Evolutionary conservation across 2,797 vertebrate genomes (phyloP).

Genomic region (Salarias fasciatus): DNA sequence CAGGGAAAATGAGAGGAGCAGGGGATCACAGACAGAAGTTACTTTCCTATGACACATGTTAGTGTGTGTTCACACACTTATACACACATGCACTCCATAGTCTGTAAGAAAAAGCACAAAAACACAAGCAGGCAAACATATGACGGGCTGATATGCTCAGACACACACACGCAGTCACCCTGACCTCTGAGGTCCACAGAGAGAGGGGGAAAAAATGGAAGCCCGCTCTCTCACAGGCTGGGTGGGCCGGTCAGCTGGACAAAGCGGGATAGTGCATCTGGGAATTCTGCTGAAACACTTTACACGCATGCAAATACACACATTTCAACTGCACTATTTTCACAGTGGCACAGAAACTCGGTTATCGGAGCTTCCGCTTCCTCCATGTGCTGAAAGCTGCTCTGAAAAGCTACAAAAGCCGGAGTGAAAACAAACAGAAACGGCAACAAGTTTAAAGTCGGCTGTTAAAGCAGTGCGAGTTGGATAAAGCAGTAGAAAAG

Average conservation of each 20-base stretch:
- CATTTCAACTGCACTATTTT: constrained; percentile 17
- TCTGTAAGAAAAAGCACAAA: constrained; percentile 22
- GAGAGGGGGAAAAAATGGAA: constrained; percentile 77
- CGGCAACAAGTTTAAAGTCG: not conserved
- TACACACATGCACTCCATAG: too few relatives aligned
- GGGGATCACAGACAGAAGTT: constrained; percentile 57
- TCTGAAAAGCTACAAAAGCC: not conserved
- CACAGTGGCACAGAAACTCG: constrained; percentile 7
- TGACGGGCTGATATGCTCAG: constrained; percentile 13
- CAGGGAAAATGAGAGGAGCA: constrained; percentile 74
- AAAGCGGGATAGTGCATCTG: constrained; percentile 58
- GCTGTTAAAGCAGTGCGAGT: not conserved
- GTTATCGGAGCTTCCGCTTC: not conserved
- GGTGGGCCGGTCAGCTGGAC: constrained; percentile 83
- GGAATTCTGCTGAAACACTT: constrained; percentile 77
- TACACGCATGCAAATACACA: constrained; percentile 24
- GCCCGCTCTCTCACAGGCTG: constrained; percentile 76
- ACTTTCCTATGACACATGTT: constrained; percentile 53
- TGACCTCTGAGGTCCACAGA: constrained; percentile 62
- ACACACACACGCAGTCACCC: constrained; percentile 22
- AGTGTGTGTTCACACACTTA: too few relatives aligned
- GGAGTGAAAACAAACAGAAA: not conserved
- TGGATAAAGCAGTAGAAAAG: not conserved
- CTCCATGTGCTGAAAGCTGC: not conserved
- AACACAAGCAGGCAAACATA: constrained; percentile 21